Percentiles rank a stretch among this genome's conserved stretches.
Evolutionary conservation across 35 echinoderm and acorn worm genomes (phyloP).

Genomic region (Chiridota heheva): DNA sequence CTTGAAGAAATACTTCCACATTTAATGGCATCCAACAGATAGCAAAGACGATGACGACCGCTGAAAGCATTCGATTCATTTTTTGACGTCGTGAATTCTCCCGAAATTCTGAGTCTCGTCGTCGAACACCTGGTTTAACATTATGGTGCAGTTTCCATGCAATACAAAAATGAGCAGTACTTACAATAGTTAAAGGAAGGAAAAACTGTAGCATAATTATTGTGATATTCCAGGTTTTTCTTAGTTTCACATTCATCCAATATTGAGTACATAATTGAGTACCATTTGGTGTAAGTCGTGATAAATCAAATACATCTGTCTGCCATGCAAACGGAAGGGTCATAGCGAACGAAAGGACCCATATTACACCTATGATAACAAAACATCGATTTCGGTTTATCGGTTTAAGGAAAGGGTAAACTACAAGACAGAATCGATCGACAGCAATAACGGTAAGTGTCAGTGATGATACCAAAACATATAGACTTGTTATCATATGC

Average conservation of each 20-base stretch:
- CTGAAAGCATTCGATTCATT: conserved; percentile 89
- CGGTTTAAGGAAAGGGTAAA: conserved; percentile 82
- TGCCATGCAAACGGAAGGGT: conserved; percentile 59
- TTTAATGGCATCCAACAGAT: conserved; percentile 88
- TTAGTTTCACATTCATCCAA: not conserved
- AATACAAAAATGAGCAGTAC: conserved; percentile 71
- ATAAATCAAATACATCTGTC: conserved; percentile 38
- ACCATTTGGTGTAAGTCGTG: not conserved
- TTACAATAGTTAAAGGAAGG: conserved; percentile 68
- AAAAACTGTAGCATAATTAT: conserved; percentile 84
- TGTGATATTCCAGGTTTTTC: conserved; percentile 55
- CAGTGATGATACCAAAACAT: conserved; percentile 79
- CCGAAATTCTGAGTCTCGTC: conserved; percentile 56
- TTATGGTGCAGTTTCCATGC: conserved; percentile 75
- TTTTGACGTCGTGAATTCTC: conserved; percentile 69
- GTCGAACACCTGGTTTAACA: conserved; percentile 67
- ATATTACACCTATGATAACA: conserved; percentile 67
- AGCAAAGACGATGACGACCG: conserved; percentile 81
- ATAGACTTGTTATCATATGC: conserved; percentile 45
- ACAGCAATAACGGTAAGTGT: conserved; percentile 84
- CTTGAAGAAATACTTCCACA: conserved; percentile 39
- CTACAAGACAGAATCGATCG: conserved; percentile 88
- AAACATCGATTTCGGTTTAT: conserved; percentile 65
- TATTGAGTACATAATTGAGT: conserved; percentile 31
- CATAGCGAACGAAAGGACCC: conserved; percentile 66